Conservation (phyloP, 2,797 vertebrate species). For the Eupleurogrammus muticus region DNA sequence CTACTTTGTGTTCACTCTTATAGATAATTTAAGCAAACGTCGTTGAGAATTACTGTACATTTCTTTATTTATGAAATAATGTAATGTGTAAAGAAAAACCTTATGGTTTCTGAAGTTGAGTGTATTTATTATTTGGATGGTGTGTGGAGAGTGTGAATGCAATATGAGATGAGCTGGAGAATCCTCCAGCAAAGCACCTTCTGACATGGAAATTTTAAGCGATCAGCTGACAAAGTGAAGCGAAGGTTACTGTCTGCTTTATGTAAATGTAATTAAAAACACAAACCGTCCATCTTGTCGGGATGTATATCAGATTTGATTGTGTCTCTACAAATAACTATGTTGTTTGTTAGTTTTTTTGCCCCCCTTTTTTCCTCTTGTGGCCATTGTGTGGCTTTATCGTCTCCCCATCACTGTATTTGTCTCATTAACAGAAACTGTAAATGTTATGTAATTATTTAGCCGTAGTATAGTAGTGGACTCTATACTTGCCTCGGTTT, state of each 20-base stretch:
- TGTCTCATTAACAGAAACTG: conserved; percentile 50
- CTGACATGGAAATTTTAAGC: conserved; percentile 44
- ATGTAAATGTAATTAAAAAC: conserved; percentile 49
- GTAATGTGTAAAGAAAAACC: conserved; percentile 54
- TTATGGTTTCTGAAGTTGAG: conserved; percentile 64
- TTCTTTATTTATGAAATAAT: conserved; percentile 79
- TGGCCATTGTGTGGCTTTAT: conserved; percentile 72
- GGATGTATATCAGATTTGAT: conserved; percentile 40
- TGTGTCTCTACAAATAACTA: conserved; percentile 70
- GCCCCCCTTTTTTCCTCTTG: conserved; percentile 32
- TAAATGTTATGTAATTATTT: conserved; percentile 56
- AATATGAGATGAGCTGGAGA: conserved; percentile 53
- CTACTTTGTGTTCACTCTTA: conserved; percentile 52
- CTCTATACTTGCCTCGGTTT: conserved; percentile 34
- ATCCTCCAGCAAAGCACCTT: conserved; percentile 65
- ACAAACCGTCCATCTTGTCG: conserved; percentile 29
- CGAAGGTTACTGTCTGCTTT: conserved; percentile 40
- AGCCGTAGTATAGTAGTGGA: conserved; percentile 39
- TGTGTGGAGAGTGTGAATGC: conserved; percentile 69
- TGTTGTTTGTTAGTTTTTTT: conserved; percentile 61
- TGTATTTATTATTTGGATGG: conserved; percentile 83
- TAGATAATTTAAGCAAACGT: conserved; percentile 66
- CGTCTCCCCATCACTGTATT: conserved; percentile 58
- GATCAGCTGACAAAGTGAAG: conserved; percentile 40
- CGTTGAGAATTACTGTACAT: conserved; percentile 66